Base-by-base conservation (phyloP, 2,113 vertebrate genomes). In the Aldabrachelys gigantea region DNA sequence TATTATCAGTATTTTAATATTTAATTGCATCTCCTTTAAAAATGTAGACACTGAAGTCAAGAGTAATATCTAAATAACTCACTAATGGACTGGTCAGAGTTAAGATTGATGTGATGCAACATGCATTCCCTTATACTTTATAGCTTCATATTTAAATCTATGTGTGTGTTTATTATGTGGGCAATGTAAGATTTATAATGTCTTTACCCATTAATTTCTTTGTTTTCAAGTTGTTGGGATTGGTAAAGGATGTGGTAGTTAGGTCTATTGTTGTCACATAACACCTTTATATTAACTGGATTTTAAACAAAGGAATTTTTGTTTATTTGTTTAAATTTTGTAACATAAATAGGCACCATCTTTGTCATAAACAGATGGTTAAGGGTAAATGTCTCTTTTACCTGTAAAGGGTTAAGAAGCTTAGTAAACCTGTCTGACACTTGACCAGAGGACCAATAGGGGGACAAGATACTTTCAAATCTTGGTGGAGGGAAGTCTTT, bases 181-280 rank as follows among this genome's bases (percentile, higher is more conserved):
- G 2, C 21, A 79, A 79, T 81, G 75, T 62, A 89, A 95, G 80
- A 89, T 82, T 78, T 85, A n/a, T 85, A 53, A 65, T 5, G 82
- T 81, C 8, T 89, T 94, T 90, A 93, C 88, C 88, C 93, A 85
- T 47, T 86, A 29, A 88, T 92, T 88, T 82, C 1, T 10, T 80
- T 84, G 83, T 11, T 86, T 92, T 79, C 8, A 88, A 29, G 91
- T 92, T 47, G 49, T 57, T 27, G 29, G 12, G 6, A 80, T 91
- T 91, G 84, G 4, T 54, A 87, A 75, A 87, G 83, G 1, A 27
- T 27, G 4, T 80, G 38, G 59, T 12, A 47, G 47, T 44, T 91
- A 59, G 81, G 35, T 29, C 1, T 10, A 76, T 65, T 89, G 13
- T 54, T 87, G 14, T 90, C 59, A 92, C 38, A 83, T 87, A 56